Conservation (phyloP, 2,888 invertebrate species). For the Scaeva pyrastri region DNA sequence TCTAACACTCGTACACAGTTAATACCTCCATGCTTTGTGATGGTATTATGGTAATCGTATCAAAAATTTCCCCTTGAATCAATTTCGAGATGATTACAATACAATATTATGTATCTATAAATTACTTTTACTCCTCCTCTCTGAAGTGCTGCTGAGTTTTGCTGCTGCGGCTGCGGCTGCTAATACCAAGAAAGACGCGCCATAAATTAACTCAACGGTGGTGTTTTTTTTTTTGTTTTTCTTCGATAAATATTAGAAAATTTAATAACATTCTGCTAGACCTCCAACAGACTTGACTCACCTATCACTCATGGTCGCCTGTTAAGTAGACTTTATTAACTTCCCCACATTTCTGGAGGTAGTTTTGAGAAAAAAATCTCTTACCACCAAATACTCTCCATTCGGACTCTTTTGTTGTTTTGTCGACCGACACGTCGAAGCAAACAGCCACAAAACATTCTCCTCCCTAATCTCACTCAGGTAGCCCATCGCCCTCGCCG, state of each 20-base stretch:
- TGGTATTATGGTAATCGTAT: too few relatives aligned
- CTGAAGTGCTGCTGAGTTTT: background rate
- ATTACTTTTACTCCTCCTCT: background rate
- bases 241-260: background rate
- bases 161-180: background rate
- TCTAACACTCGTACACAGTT: background rate
- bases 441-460: slow-evolving; percentile 31
- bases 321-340: slow-evolving; percentile 70
- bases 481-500: too few relatives aligned
- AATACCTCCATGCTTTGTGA: too few relatives aligned
- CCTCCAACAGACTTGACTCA: slow-evolving; percentile 30
- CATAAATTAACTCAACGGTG: background rate
- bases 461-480: slow-evolving; percentile 37
- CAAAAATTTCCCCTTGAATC: slow-evolving; percentile 51
- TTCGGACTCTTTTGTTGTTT: slow-evolving; percentile 63
- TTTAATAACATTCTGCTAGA: slow-evolving; percentile 44
- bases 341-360: slow-evolving; percentile 76
- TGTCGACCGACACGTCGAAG: background rate
- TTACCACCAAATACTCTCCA: slow-evolving; percentile 70
- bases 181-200: background rate
- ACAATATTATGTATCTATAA: too few relatives aligned
- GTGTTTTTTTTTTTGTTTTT: background rate
- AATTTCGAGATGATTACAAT: slow-evolving; percentile 10
- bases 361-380: slow-evolving; percentile 65
- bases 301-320: slow-evolving; percentile 55